These are phyloP conservation scores for Actinia tenebrosa DNA, from an alignment of 64 coral and sea anemone species.

Conservation along the genomic window DNA sequence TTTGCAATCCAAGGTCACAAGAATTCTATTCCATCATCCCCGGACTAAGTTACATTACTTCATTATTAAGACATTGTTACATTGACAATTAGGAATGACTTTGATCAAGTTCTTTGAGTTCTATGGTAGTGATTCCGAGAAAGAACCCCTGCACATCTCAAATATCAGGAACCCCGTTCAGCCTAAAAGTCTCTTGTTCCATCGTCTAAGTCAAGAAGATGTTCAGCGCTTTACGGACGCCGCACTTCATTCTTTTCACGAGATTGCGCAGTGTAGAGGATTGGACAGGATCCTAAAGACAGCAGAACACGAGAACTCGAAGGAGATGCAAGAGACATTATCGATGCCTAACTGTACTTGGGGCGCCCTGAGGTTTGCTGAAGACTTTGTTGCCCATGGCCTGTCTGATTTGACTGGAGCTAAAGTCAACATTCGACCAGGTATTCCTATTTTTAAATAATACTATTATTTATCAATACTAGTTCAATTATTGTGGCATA, in stretches of 20 bases:
- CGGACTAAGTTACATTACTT: background rate
- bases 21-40: no score
- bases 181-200: background rate
- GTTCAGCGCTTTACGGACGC: conserved; percentile 58
- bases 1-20: no score
- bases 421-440: conserved; percentile 50
- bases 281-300: conserved; percentile 42
- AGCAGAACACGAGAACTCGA: conserved; percentile 25
- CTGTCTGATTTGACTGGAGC: conserved; percentile 45
- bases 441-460: background rate
- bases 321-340: conserved; percentile 57
- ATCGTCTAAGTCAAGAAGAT: background rate
- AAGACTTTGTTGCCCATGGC: conserved; percentile 60
- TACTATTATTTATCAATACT: background rate
- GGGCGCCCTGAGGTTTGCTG: conserved; percentile 69
- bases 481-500: no score
- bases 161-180: conserved; percentile 38
- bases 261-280: conserved; percentile 68
- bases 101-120: conserved; percentile 63
- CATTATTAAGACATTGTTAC: background rate
- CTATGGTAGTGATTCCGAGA: conserved; percentile 20
- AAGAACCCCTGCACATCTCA: conserved; percentile 40
- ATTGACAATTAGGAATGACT: background rate
- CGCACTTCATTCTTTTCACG: conserved; percentile 72
- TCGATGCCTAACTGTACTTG: conserved; percentile 44